Conservation (phyloP, 2,888 invertebrate genomes). For the Lepidochitona cinerea region DNA sequence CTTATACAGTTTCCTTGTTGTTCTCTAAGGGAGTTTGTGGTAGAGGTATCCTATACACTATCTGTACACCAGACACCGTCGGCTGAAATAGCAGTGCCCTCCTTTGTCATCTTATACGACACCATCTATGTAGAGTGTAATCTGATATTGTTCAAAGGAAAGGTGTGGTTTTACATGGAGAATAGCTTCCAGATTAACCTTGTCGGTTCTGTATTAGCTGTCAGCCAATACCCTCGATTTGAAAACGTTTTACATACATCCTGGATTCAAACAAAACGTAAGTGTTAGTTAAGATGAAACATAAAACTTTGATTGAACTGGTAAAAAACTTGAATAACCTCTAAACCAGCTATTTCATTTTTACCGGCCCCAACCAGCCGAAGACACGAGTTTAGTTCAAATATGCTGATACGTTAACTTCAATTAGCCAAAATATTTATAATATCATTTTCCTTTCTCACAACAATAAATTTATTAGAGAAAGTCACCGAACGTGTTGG, state of each 20-base stretch:
- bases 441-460: too few species aligned
- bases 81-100: not conserved
- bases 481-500: too few species aligned
- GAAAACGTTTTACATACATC: not conserved
- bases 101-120: not conserved
- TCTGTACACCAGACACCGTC: not conserved
- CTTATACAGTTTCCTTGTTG: too few species aligned
- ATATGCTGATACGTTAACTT: too few species aligned
- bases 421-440: too few species aligned
- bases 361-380: too few species aligned
- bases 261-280: not conserved
- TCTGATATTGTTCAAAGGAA: not conserved
- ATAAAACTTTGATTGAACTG: too few species aligned
- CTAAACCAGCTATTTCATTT: too few species aligned
- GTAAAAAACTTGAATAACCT: too few species aligned
- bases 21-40: not conserved
- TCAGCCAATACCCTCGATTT: not conserved
- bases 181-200: not conserved
- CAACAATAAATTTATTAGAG: too few species aligned
- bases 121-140: not conserved
- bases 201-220: not conserved
- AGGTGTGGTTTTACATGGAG: not conserved
- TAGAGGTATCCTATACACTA: not conserved
- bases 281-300: not conserved
- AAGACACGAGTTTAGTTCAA: too few species aligned